Percentiles rank a stretch among this genome's conserved stretches.
Evolutionary conservation across 2,113 vertebrate species (phyloP).

Genomic region (Chascanopsetta lugubris): DNA sequence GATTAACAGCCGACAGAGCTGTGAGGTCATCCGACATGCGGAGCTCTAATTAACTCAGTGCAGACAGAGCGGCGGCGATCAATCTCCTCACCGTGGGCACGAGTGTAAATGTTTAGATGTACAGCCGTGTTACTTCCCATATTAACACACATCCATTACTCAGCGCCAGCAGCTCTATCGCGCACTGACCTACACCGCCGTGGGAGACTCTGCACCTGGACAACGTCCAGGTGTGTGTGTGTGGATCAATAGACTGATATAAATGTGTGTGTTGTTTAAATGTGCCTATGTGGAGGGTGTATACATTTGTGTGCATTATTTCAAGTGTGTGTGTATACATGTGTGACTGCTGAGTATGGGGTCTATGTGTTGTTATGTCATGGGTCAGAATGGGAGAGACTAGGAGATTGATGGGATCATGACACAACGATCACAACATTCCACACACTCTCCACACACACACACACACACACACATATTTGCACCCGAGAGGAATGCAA

Average conservation of each 20-base stretch:
- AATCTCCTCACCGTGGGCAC: conserved; percentile 41
- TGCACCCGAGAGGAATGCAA: conserved; percentile 62
- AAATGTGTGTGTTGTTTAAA: background rate
- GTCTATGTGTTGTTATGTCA: conserved; percentile 49
- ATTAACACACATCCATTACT: conserved; percentile 60
- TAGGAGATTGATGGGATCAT: conserved; percentile 53
- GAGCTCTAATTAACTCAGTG: conserved; percentile 41
- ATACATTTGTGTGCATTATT: background rate
- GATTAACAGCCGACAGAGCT: conserved; percentile 29
- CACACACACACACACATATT: conserved; percentile 27
- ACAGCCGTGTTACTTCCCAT: conserved; percentile 68
- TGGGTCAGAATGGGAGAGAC: conserved; percentile 57
- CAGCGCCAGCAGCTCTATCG: conserved; percentile 22
- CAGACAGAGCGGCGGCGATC: conserved; percentile 43
- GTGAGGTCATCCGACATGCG: conserved; percentile 44
- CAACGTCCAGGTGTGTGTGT: conserved; percentile 4
- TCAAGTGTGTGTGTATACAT: background rate
- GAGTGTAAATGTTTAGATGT: conserved; percentile 73
- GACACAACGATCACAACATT: conserved; percentile 58
- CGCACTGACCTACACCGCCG: conserved; percentile 47
- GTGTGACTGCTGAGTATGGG: conserved; percentile 24
- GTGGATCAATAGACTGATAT: background rate
- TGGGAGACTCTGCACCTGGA: conserved; percentile 70
- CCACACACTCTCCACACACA: background rate
- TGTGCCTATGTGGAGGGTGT: background rate